Base-by-base conservation (phyloP, 2,888 invertebrate species). In the Nomada hirtipes region DNA sequence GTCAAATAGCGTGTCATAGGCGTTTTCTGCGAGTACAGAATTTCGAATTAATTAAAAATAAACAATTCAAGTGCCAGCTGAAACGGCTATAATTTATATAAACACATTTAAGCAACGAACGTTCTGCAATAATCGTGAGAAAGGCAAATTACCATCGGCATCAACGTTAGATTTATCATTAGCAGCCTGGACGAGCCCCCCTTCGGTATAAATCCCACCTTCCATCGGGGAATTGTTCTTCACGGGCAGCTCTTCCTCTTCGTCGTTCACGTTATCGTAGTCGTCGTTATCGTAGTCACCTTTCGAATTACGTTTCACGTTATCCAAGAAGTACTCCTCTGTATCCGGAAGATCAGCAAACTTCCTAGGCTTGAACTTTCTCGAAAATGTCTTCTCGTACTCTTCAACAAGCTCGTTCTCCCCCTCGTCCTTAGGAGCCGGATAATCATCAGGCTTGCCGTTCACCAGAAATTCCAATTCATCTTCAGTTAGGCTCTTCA, bases 1-100 rank as follows among this genome's bases (percentile, higher is more conserved):
- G n/a, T 89, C 86, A 11, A 91, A 84, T 7, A 89, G 57, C 50
- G 88, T 63, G 84, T 92, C 89, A 68, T 93, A 93, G n/a, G 88
- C 80, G 53, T 90, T 89, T 76, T 93, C 94, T 88, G 85, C 92
- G 93, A 70, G 89, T n/a, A 44, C 26, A 52, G 77, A n/a, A 72
- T n/a, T 7, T 13, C 2, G 50, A 10, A 36, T 2, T 29, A 9
- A 57, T 13, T 26, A 26, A 57, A 29, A 36, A 2, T 9, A n/a
- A 18, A 36, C 13, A 36, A 53, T n/a, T n/a, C n/a, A n/a, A 53
- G 18, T 53, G 2, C 3, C 44, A 44, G 13, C 1, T 44, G 44
- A 44, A 44, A 44, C 11, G 11, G 44, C 11, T 44, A 52, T 20
- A 18, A 15, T 1, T 13, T 36, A 29, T 29, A 29, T 4, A 29